Evolutionary conservation across 2,113 vertebrate species (phyloP).

Genomic region (Sander vitreus): DNA sequence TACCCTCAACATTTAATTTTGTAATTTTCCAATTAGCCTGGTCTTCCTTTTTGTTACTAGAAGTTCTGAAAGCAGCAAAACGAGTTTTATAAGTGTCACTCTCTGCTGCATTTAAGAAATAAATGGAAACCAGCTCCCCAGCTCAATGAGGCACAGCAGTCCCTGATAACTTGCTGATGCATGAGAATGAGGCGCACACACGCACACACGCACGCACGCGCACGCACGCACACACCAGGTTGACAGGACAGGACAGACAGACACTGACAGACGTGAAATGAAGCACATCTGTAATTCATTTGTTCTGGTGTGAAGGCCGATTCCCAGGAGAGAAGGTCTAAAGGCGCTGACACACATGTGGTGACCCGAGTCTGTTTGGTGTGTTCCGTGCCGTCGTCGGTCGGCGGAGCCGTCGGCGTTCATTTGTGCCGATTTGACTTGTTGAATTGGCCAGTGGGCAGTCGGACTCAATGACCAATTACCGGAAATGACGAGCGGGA

Average conservation of each 20-base stretch:
- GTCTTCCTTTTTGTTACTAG: constrained; percentile 20
- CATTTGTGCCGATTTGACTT: too few species aligned
- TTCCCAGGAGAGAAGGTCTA: constrained; percentile 52
- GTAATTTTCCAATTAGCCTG: constrained; percentile 38
- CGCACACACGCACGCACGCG: constrained; percentile 17
- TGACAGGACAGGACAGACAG: constrained; percentile 43
- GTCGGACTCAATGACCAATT: too few species aligned
- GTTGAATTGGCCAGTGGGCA: too few species aligned
- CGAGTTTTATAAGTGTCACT: constrained; percentile 57
- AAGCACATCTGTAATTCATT: constrained; percentile 47
- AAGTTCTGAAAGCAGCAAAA: constrained; percentile 51
- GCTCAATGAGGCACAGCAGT: constrained; percentile 78
- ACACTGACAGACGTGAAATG: constrained; percentile 48
- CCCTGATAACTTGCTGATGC: constrained; percentile 80
- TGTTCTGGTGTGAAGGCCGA: constrained; percentile 35
- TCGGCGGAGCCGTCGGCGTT: too few species aligned
- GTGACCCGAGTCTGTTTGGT: too few species aligned
- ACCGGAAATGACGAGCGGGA: too few species aligned
- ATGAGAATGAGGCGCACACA: constrained; percentile 56
- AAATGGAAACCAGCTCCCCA: constrained; percentile 74
- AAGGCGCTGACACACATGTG: too few species aligned
- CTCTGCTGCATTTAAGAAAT: constrained; percentile 70
- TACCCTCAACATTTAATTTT: constrained; percentile 34
- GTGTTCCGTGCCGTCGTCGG: too few species aligned
- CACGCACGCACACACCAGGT: constrained; percentile 9